These are phyloP conservation scores for Scolanthus callimorphus DNA, from an alignment of 92 coral and sea anemone species.

Conservation along the genomic window DNA sequence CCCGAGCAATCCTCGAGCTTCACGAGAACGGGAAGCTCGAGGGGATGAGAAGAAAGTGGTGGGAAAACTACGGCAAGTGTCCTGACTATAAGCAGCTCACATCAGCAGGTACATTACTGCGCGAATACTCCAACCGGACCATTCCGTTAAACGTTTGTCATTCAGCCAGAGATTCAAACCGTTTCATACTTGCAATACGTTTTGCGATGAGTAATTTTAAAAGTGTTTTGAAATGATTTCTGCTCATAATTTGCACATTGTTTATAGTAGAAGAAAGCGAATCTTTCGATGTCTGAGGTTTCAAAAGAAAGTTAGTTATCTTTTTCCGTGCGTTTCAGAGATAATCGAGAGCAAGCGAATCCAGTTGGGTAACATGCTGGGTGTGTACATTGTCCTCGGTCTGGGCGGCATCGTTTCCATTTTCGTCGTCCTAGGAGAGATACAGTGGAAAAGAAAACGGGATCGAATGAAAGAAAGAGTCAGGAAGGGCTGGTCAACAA, in stretches of 20 bases:
- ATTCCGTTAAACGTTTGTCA: too few relatives aligned
- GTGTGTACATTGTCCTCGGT: slow-evolving; percentile 54
- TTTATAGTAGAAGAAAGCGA: too few relatives aligned
- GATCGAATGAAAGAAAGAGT: slow-evolving; percentile 20
- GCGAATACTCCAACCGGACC: too few relatives aligned
- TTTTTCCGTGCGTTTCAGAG: slow-evolving; percentile 1
- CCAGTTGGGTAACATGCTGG: slow-evolving; percentile 51
- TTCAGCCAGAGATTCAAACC: too few relatives aligned
- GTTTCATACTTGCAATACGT: too few relatives aligned
- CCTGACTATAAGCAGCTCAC: neutral
- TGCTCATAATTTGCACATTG: too few relatives aligned
- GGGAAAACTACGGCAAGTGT: slow-evolving; percentile 10
- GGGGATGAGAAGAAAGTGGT: slow-evolving; percentile 43
- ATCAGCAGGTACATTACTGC: slow-evolving; percentile 15
- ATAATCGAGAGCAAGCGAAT: slow-evolving; percentile 34
- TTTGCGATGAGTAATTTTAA: too few relatives aligned
- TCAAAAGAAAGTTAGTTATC: too few relatives aligned
- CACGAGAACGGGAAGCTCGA: slow-evolving; percentile 35
- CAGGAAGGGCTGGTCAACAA: slow-evolving; percentile 21
- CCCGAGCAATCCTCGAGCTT: slow-evolving; percentile 33
- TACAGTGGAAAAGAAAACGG: slow-evolving; percentile 52
- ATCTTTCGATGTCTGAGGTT: too few relatives aligned
- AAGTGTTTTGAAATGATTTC: too few relatives aligned
- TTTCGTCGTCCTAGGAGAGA: slow-evolving; percentile 27
- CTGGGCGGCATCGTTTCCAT: slow-evolving; percentile 40